Evolutionary conservation across 2,113 vertebrate species (phyloP).

Genomic region (Cariama cristata): DNA sequence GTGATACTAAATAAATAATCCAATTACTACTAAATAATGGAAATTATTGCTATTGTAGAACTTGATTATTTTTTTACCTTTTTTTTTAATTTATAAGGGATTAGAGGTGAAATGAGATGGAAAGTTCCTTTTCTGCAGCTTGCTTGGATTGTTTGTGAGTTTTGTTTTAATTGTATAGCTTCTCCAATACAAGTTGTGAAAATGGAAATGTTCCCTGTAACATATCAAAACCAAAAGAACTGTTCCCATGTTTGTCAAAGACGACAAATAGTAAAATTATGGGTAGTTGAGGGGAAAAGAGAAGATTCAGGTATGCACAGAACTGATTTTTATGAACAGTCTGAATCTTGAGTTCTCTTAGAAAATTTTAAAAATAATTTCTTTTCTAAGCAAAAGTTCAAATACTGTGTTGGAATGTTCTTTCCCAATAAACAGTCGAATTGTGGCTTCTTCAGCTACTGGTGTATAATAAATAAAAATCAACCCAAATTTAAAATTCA

Average conservation of each 20-base stretch:
- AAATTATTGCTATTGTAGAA: not conserved
- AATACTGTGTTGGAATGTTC: not conserved
- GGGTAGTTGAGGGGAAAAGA: not conserved
- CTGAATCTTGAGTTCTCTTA: not conserved
- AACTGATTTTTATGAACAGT: not conserved
- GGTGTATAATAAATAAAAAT: not conserved
- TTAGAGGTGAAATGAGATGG: not conserved
- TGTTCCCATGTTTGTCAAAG: not conserved
- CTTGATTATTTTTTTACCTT: not conserved
- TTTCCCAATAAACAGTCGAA: not conserved
- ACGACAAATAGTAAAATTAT: not conserved
- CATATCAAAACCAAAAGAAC: not conserved
- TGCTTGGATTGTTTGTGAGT: not conserved
- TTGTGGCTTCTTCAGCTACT: not conserved
- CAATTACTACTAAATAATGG: not conserved
- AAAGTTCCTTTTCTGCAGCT: not conserved
- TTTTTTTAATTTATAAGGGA: not conserved
- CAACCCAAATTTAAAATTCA: not conserved
- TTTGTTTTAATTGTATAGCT: not conserved
- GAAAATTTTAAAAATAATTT: not conserved
- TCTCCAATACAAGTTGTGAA: not conserved
- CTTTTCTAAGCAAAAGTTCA: not conserved
- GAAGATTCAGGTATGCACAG: not conserved
- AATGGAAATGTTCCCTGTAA: not conserved
- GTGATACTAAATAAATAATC: not conserved